Conservation (phyloP, 2,113 vertebrate genomes). For the Crotophaga sulcirostris region DNA sequence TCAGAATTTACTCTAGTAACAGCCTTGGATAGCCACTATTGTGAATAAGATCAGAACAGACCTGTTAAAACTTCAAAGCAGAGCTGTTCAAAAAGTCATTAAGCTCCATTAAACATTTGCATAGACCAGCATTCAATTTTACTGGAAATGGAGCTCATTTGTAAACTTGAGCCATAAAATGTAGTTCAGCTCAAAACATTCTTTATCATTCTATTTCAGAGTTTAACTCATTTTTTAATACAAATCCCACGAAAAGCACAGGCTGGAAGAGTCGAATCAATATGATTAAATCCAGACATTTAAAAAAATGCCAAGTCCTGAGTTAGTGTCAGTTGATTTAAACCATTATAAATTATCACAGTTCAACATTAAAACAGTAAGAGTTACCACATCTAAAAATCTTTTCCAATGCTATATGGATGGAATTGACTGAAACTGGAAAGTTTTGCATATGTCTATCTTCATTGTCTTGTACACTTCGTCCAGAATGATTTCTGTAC, state of each 20-base stretch:
- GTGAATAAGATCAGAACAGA: background rate
- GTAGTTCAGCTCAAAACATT: background rate
- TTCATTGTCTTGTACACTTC: background rate
- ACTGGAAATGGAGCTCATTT: background rate
- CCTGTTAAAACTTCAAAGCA: constrained; percentile 8
- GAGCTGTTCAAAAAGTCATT: constrained; percentile 20
- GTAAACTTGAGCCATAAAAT: background rate
- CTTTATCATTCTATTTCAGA: background rate
- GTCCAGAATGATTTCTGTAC: background rate
- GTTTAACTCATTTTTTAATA: background rate
- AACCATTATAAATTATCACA: background rate
- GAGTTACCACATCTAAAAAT: background rate
- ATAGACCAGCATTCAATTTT: background rate
- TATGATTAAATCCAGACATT: background rate
- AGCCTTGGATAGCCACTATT: background rate
- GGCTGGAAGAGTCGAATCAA: background rate
- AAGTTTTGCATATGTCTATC: background rate
- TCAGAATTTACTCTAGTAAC: background rate
- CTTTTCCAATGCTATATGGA: background rate
- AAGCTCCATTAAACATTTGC: background rate
- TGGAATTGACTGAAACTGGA: background rate
- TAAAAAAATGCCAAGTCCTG: background rate
- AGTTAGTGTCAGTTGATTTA: background rate
- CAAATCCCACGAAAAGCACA: background rate
- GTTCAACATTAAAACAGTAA: background rate